A percentile compares a stretch with the other conserved stretches of the same genome.
Conservation (phyloP, 2,113 vertebrate species). For the Petrocephalus microphthalmus region DNA sequence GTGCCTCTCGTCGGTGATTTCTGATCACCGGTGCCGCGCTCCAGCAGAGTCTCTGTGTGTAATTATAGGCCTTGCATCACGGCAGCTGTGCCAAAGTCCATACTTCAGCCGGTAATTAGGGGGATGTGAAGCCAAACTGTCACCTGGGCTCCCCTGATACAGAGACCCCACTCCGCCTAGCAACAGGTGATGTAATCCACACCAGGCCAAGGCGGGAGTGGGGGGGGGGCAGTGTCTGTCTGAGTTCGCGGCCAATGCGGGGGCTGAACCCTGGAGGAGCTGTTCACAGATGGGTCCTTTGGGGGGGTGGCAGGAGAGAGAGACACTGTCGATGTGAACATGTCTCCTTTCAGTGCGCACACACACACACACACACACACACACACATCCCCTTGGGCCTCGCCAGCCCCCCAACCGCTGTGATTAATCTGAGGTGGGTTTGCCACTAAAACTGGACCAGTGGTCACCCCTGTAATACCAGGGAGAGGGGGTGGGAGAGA, state of each 20-base stretch:
- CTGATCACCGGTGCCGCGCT: no score
- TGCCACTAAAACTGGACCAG: conserved; percentile 26
- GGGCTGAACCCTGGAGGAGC: conserved; percentile 14
- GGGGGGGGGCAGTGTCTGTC: conserved; percentile 14
- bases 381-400: not conserved
- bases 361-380: not conserved
- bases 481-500: not conserved
- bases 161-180: conserved; percentile 40
- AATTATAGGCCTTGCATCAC: conserved; percentile 8
- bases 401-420: conserved; percentile 7
- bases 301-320: conserved; percentile 5
- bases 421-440: conserved; percentile 27
- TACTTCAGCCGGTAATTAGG: conserved; percentile 1
- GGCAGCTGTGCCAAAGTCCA: conserved; percentile 2
- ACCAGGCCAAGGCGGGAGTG: conserved; percentile 43
- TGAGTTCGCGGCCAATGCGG: conserved; percentile 33
- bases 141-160: conserved; percentile 42
- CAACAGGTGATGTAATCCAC: conserved; percentile 54
- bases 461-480: not conserved
- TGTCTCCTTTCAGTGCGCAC: conserved; percentile 13
- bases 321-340: not conserved
- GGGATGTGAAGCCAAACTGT: conserved; percentile 19
- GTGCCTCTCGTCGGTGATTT: not conserved
- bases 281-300: conserved; percentile 18
- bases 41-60: not conserved